Conservation (phyloP, 2,888 invertebrate species). For the Drosophila suboccidentalis region DNA sequence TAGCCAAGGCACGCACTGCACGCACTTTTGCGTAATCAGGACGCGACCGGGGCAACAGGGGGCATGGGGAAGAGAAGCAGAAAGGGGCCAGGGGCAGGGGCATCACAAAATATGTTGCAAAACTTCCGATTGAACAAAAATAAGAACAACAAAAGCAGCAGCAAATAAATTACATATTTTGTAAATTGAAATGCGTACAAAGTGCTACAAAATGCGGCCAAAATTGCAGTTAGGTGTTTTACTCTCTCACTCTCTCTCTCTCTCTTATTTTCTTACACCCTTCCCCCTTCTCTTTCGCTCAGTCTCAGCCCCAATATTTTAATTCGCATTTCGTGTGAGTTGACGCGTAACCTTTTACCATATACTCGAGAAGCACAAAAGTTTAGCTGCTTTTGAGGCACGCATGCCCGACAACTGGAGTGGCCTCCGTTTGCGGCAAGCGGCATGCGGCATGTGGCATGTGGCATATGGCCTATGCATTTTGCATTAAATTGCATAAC, state of each 20-base stretch:
- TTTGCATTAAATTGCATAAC: conserved; percentile 82
- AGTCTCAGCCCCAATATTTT: conserved; percentile 56
- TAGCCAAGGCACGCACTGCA: conserved; percentile 57
- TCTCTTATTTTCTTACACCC: not conserved
- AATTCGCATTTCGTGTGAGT: conserved; percentile 82
- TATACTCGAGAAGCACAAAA: conserved; percentile 65
- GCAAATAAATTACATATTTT: conserved; percentile 34
- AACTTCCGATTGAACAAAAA: conserved; percentile 57
- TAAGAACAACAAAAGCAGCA: conserved; percentile 15
- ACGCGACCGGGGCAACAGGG: conserved; percentile 39
- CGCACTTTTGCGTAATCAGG: conserved; percentile 78
- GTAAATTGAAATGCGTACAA: conserved; percentile 43
- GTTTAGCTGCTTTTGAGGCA: conserved; percentile 70
- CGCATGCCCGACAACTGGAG: conserved; percentile 74
- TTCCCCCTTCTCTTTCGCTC: not conserved
- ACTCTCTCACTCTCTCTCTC: not conserved
- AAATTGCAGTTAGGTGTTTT: conserved; percentile 36
- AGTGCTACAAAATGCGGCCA: conserved; percentile 53
- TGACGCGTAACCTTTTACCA: conserved; percentile 79
- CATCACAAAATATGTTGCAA: conserved; percentile 23
- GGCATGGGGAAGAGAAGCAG: conserved; percentile 5
- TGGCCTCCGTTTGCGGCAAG: conserved; percentile 46
- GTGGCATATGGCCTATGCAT: conserved; percentile 52
- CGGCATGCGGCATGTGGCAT: conserved; percentile 1
- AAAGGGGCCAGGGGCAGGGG: not conserved